These are phyloP conservation scores for Phragmatobia fuliginosa DNA, from an alignment of 2,888 invertebrate species.

Conservation along the genomic window DNA sequence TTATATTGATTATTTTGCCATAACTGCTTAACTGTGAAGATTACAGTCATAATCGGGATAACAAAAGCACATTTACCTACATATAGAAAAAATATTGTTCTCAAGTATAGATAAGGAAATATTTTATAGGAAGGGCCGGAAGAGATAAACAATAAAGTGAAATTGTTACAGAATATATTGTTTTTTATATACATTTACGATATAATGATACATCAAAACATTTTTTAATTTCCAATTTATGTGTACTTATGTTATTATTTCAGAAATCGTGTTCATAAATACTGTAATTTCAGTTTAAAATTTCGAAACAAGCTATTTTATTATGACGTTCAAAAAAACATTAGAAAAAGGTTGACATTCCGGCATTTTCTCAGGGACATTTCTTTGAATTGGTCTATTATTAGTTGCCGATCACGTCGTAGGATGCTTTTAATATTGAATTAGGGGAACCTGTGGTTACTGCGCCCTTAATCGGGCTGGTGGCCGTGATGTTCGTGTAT, in stretches of 20 bases:
- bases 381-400: conserved; percentile 85
- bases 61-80: not conserved
- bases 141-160: conserved; percentile 17
- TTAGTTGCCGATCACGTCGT: conserved; percentile 85
- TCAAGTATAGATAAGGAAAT: too few species aligned
- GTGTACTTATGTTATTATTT: conserved; percentile 57
- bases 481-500: conserved; percentile 76
- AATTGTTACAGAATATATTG: conserved; percentile 30
- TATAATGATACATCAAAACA: conserved; percentile 56
- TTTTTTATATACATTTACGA: conserved; percentile 46
- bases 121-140: not conserved
- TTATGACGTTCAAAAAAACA: conserved; percentile 67
- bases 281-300: conserved; percentile 68
- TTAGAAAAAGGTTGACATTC: conserved; percentile 81
- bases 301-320: conserved; percentile 73
- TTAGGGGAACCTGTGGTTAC: conserved; percentile 85
- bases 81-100: not conserved
- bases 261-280: conserved; percentile 64
- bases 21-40: not conserved
- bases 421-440: conserved; percentile 87
- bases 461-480: conserved; percentile 81
- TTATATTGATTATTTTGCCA: too few species aligned
- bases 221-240: conserved; percentile 60
- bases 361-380: conserved; percentile 86
- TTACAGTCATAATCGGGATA: not conserved